Base-by-base conservation (phyloP, 92 coral and sea anemone species). In the Epizoanthus rinbou region DNA sequence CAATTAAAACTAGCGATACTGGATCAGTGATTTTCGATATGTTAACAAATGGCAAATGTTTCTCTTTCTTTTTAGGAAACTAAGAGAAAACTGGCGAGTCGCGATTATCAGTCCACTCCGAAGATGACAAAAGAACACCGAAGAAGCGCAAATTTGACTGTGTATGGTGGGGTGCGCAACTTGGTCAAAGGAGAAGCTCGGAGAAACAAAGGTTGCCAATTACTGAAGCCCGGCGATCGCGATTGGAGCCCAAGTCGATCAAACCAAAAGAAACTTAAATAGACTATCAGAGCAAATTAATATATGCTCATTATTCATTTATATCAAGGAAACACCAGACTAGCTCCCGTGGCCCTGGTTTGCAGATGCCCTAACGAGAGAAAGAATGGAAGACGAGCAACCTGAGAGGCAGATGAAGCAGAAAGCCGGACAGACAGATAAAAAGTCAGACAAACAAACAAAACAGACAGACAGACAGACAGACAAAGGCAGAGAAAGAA, bases 201-300 rank as follows among this genome's bases (percentile, higher is more conserved):
- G 16, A 66, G 47, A 13, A 43, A 22, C 19, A 78, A 63, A 15
- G 82, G 71, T 13, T 78, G 82, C 18, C 70, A 63, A 57, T 18
- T 78, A 39, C 35, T 78, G 43, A 24, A 8, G 5, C 43, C 53
- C 9, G 5, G 23, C 60, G 50, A 75, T 16, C 15, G 47, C 41
- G 50, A 75, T 16, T 35, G 24, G 67, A 10, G 71, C 3, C 53
- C 53, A 19, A 3, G 15, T 18, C 9, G 21, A 62, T 50, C 72
- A 39, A 75, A 78, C n/a, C 70, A 60, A 52, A 78, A 78, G 82
- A 62, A 35, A 62, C 57, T 23, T 62, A 62, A 62, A 62, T 78
- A 78, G 59, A 62, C 35, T 63, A 17, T 8, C 69, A n/a, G 23
- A 17, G 82, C 69, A 37, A 23, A 62, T 58, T n/a, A 11, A 76